Evolutionary conservation across 2,113 vertebrate species (phyloP), one percentile per base, ranked within the genome.

Genomic region (Notothenia coriiceps): DNA sequence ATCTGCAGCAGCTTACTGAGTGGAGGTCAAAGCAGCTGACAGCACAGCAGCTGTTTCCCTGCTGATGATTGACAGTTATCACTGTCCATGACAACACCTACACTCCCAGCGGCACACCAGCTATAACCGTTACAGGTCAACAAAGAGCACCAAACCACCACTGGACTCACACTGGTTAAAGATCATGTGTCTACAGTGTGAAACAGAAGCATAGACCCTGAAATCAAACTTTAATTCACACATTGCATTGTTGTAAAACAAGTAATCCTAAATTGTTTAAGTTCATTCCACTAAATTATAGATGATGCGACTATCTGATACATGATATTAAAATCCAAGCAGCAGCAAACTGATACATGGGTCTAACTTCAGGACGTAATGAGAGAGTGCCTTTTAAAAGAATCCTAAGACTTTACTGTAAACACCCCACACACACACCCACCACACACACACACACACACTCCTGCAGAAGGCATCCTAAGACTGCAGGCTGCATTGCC

Each of bases 321-420:
- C 35, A 8, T 13, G 49, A 68, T 17, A 3, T 55, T 51, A 13
- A 47, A 72, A 71, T 63, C 74, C 64, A 71, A 49, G 20, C 78
- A 22, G 73, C 74, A 70, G 74, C 50, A 35, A 82, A 71, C 57
- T 46, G 70, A 74, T 61, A 1, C 57, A 5, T 49, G 64, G 5
- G 29, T 70, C 15, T 0, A 25, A 25, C 60, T 14, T 3, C 63
- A 65, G 78, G 20, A 69, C 4, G 25, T 61, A 59, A 82, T 13
- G n/a, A 44, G 75, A 84, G 81, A 70, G 11, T 5, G 2, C 52
- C 50, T 78, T 78, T 86, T 75, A 54, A 76, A 82, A 80, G 81
- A 84, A 88, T 90, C 55, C 55, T 6, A 75, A 80, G 25, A 74
- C 63, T 75, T 17, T 72, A 64, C 73, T 84, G 56, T 79, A 71